Base-by-base conservation (phyloP, 2,888 invertebrate genomes). In the Timema cristinae region DNA sequence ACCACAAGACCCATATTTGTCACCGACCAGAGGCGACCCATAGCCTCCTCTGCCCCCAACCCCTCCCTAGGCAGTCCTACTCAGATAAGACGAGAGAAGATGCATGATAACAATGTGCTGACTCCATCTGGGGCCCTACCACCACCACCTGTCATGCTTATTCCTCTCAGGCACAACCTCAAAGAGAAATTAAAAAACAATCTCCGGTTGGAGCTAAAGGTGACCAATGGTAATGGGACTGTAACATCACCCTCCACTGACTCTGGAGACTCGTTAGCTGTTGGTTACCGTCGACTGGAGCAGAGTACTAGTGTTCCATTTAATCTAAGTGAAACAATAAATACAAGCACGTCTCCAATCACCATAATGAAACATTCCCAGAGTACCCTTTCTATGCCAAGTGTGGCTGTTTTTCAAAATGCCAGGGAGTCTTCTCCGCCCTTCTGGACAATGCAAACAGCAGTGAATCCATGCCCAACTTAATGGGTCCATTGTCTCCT, bases 401-500 rank as follows among this genome's bases (percentile, higher is more conserved):
- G 76, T 71, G 71, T 75, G 8, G 72, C 75, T 8, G 71, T 72
- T 13, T 16, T 70, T 11, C 74, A 73, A 49, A 52, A 59, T 15
- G 73, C 67, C 47, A 70, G 67, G 47, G 70, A 70, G n/a, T 52
- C 51, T 50, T 66, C 68, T 7, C 71, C 71, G 61, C 70, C 7
- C 71, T 71, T 16, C 56, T 70, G 16, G 73, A 85, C 78, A 87
- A 87, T 79, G 86, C 82, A 16, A 85, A 85, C 76, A 88, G 88
- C 73, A 90, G 90, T 52, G 91, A 91, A 81, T 91, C 91, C 48
- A 83, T 91, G 80, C 91, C 91, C 9, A 91, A 91, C 81, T 84
- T 91, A 77, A 72, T 72, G 61, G 71, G 72, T 5, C 68, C 73
- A 13, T 70, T 75, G 10, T 66, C 59, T 54, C 88, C 88, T 67